Base-by-base conservation (phyloP, 23 tunicate species). In the Ascidia mentula region DNA sequence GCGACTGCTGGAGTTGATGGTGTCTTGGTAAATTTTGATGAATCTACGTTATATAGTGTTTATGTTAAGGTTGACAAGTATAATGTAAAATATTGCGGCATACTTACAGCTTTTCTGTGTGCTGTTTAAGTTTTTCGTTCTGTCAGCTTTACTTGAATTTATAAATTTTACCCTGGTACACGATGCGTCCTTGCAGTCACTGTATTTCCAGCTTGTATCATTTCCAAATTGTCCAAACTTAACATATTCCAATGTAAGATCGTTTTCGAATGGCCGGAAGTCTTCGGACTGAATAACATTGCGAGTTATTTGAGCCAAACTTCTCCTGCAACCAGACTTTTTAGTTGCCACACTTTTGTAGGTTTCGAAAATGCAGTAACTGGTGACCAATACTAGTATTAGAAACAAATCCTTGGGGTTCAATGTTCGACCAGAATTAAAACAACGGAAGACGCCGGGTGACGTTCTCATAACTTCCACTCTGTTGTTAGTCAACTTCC, bases 221-320 rank as follows among this genome's bases (percentile, higher is more conserved):
- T 82, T 74, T 24, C 86, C 73, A 39, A 46, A 26, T 4, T 31
- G 60, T 18, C 30, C 30, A 18, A 45, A 32, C 1, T 60, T 17
- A 7, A 38, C 31, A 65, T 75, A 60, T 40, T 83, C 81, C 75
- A 83, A 36, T 13, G 75, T 40, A 30, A 83, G 20, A 30, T 76
- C 81, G 40, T 83, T 76, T 76, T 83, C 87, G 65, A 83, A 83
- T 13, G 80, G 53, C 4, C 81, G 46, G 30, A 75, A 31, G 1
- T 75, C 40, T 5, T 76, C 81, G 31, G 74, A 3, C 1, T 28
- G 36, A 2, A 32, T 70, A 6, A 70, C 38, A 30, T 70, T 34
- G 8, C 37, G 37, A 17, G 38, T 34, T 33, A 32, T 34, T 6
- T 70, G 38, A 32, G 74, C 74, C 18, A 32, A 22, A 20, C 32